Evolutionary conservation across 2,888 invertebrate species (phyloP).

Genomic region (Epirrhoe tristata): DNA sequence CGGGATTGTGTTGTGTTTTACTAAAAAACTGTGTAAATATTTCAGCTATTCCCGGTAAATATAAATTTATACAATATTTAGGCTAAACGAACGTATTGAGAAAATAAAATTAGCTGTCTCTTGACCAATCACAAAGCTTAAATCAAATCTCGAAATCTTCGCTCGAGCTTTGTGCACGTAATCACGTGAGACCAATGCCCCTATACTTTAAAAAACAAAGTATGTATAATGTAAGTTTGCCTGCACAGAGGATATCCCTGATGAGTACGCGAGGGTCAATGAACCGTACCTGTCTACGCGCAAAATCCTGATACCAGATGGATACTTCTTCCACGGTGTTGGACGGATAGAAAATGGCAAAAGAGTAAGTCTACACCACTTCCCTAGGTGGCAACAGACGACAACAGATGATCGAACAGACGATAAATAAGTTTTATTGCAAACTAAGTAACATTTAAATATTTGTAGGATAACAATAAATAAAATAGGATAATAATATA

Average conservation of each 20-base stretch:
- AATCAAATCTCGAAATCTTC: too few relatives aligned
- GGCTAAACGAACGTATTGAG: too few relatives aligned
- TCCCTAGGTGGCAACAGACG: too few relatives aligned
- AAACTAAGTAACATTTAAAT: too few relatives aligned
- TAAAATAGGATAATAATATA: too few relatives aligned
- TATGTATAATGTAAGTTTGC: not conserved
- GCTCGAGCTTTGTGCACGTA: too few relatives aligned
- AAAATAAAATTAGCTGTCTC: too few relatives aligned
- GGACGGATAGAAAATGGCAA: conserved; percentile 27
- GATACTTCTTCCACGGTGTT: conserved; percentile 49
- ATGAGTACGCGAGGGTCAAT: conserved; percentile 49
- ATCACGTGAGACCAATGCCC: not conserved
- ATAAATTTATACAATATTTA: not conserved
- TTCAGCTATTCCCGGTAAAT: conserved; percentile 58
- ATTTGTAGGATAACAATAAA: too few relatives aligned
- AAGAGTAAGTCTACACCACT: not conserved
- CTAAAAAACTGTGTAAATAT: conserved; percentile 8
- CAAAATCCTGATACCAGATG: conserved; percentile 50
- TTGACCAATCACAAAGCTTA: too few relatives aligned
- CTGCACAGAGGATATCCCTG: conserved; percentile 60
- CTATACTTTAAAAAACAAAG: conserved; percentile 11
- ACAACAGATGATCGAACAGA: too few relatives aligned
- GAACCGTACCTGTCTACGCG: conserved; percentile 51
- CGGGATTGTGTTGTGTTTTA: not conserved
- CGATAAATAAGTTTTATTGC: too few relatives aligned